phyloP scores from a whole-genome alignment of 2,888 invertebrate species.

The Augiades crinisus region DNA sequence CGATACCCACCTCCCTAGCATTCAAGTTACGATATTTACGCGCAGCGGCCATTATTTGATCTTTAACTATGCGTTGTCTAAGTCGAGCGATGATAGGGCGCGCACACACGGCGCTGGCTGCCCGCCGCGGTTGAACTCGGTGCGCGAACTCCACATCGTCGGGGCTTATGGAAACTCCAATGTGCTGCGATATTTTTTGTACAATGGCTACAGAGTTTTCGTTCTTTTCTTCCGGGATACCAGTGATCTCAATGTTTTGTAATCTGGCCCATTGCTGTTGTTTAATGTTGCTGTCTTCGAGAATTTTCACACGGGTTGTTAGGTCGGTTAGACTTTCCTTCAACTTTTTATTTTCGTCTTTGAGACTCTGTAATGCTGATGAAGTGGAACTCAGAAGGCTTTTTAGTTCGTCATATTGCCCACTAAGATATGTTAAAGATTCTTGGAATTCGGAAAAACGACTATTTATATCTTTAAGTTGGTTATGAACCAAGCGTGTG shows the following conservation, averaged over 20 bases:
- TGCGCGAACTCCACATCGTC: conserved; percentile 25
- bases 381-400: too few relatives aligned
- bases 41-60: conserved; percentile 9
- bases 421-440: neutral
- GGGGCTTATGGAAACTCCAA: conserved; percentile 11
- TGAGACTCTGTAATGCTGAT: too few relatives aligned
- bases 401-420: neutral
- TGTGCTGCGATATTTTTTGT: conserved; percentile 1
- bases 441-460: neutral
- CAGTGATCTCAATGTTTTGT: conserved; percentile 27
- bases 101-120: neutral
- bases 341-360: too few relatives aligned
- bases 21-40: conserved; percentile 4
- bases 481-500: neutral
- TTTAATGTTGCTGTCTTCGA: neutral
- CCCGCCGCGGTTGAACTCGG: conserved; percentile 17
- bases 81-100: conserved; percentile 8
- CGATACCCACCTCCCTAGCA: conserved; percentile 7
- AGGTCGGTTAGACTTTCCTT: too few relatives aligned
- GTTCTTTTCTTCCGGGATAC: conserved; percentile 18
- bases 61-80: conserved; percentile 1
- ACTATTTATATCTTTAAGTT: neutral
- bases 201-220: conserved; percentile 15
- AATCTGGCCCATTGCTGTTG: conserved; percentile 24
- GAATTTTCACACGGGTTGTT: neutral